Evolutionary conservation across 2,797 vertebrate species (phyloP).

Genomic region (Diceros bicornis): DNA sequence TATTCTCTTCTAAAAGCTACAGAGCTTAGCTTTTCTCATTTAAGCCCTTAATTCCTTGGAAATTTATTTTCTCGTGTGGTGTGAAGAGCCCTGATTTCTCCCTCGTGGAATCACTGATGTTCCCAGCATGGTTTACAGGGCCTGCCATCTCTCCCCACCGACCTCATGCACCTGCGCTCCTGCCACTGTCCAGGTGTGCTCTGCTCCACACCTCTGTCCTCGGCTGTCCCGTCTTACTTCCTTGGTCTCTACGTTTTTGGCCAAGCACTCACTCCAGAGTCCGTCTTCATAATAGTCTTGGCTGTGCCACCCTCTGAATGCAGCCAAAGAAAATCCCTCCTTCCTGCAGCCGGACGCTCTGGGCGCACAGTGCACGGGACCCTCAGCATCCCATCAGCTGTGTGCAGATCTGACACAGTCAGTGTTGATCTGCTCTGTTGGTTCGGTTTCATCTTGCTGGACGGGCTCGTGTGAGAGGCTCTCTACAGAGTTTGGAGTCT

Average conservation of each 20-base stretch:
- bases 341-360: not conserved
- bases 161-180: too few relatives aligned
- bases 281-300: not conserved
- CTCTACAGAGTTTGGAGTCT: too few relatives aligned
- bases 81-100: not conserved
- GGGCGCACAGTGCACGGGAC: not conserved
- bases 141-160: not conserved
- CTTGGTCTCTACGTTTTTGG: too few relatives aligned
- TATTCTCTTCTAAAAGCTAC: not conserved
- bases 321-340: not conserved
- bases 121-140: not conserved
- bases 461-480: not conserved
- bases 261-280: not conserved
- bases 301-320: not conserved
- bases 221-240: not conserved
- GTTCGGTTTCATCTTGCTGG: not conserved
- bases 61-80: not conserved
- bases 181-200: not conserved
- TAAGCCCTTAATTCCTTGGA: not conserved
- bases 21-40: not conserved
- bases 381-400: rapidly evolving
- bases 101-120: not conserved
- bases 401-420: not conserved
- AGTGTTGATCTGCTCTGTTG: too few relatives aligned
- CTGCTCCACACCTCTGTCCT: not conserved